Base-by-base conservation (phyloP, 2,888 invertebrate species). In the Petrophora chlorosata region DNA sequence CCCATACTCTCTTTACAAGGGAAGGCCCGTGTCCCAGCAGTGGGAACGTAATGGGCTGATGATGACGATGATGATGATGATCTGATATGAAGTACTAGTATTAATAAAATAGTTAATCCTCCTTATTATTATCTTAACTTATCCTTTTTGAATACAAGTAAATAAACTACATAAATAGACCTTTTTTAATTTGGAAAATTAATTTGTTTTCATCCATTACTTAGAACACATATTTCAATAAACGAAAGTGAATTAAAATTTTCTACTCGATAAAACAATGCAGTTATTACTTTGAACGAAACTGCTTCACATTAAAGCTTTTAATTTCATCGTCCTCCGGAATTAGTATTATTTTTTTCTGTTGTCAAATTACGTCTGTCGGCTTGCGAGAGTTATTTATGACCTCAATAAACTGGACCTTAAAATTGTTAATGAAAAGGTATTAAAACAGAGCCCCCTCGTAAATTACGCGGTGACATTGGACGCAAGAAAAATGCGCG, bases 391-490 rank as follows among this genome's bases (percentile, higher is more conserved):
- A 79, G 85, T 89, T 83, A 90, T 90, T 90, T 90, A 90, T 85
- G 87, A 79, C 82, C 79, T 79, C 88, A 88, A 90, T 90, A 90
- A 90, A 90, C 76, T 83, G 85, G 76, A 87, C 89, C 89, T 90
- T 90, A 89, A 90, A 89, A 90, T 90, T 89, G 89, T 89, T 88
- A 90, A 90, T 90, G 89, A 88, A 90, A 90, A 82, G 86, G 86
- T 83, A 90, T 90, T 89, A 90, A 89, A 88, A 83, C 80, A 79
- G 78, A 73, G 78, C 78, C 59, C 85, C 82, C 82, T 85, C 85
- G 82, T 90, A 90, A 89, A 90, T 90, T 76, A 85, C 74, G 25
- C 77, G 84, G 89, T 85, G 89, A 89, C 89, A 87, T 76, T 67
- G 59, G 72, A 67, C 74, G 73, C 77, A 82, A 85, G 87, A 89